Percentiles rank a stretch among this genome's conserved stretches.
Conservation (phyloP, 2,113 vertebrate genomes). For the Conger conger region DNA sequence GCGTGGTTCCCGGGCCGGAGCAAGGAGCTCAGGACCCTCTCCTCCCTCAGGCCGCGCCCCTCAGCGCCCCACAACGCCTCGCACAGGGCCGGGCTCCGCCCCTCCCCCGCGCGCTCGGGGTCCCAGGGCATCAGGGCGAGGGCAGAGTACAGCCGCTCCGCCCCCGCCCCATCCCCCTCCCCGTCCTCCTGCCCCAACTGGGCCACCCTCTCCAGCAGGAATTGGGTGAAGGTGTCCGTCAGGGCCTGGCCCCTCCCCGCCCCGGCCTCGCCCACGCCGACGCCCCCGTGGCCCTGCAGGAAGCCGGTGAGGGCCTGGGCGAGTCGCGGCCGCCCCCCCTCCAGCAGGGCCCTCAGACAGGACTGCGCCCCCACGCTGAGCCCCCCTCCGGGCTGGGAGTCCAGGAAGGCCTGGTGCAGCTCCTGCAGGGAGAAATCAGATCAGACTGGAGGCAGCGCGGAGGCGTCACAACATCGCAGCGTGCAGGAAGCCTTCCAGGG, state of each 20-base stretch:
- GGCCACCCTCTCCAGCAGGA: slow-evolving; percentile 69
- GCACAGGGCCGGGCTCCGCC: slow-evolving; percentile 72
- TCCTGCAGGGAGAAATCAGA: slow-evolving; percentile 67
- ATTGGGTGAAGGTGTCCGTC: slow-evolving; percentile 76
- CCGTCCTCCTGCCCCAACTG: slow-evolving; percentile 42
- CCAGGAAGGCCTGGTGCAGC: slow-evolving; percentile 74
- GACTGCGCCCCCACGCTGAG: slow-evolving; percentile 69
- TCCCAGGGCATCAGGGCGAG: slow-evolving; percentile 76
- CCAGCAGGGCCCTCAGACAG: slow-evolving; percentile 73
- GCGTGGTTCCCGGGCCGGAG: slow-evolving; percentile 68
- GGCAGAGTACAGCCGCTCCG: slow-evolving; percentile 73
- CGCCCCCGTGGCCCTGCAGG: slow-evolving; percentile 61
- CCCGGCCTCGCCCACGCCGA: accelerated
- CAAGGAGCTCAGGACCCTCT: slow-evolving; percentile 78
- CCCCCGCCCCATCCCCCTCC: slow-evolving; percentile 57
- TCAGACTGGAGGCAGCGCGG: slow-evolving; percentile 3
- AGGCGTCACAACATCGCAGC: too few relatives aligned
- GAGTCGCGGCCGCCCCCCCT: slow-evolving; percentile 68
- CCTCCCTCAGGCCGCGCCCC: slow-evolving; percentile 73
- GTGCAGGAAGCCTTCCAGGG: too few relatives aligned
- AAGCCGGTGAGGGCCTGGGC: slow-evolving; percentile 77
- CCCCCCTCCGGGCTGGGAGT: slow-evolving; percentile 41
- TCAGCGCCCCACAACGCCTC: slow-evolving; percentile 76
- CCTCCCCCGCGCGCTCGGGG: slow-evolving; percentile 52
- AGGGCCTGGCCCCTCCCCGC: slow-evolving; percentile 50